Base-by-base conservation (phyloP, 2,797 vertebrate species). In the Silurus aristotelis region DNA sequence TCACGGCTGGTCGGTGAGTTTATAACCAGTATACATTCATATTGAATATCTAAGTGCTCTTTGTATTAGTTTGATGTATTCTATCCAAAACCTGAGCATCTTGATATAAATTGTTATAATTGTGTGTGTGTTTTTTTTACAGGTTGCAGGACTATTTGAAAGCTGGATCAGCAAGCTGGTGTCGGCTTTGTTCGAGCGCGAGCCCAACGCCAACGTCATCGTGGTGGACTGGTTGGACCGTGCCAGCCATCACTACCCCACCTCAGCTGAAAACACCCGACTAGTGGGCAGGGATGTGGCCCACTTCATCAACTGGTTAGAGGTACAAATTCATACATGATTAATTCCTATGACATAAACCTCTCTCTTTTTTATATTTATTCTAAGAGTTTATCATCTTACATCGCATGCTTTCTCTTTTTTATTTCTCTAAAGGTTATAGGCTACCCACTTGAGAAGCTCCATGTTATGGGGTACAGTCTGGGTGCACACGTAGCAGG, bases 61-160 rank as follows among this genome's bases (percentile, higher is more conserved):
- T 56, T 6, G 20, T 38, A 43, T 76, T 58, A 20, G 1, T 1
- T 19, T 58, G 3, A 27, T 6, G 52, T 77, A 6, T 38, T 13
- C 38, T n/a, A 20, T 3, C 3, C 58, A 61, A 77, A 12, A 56
- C 19, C 10, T 38, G 5, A 43, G 13, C 19, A 22, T 60, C 58
- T 22, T 77, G 5, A 1, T 2, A 61, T 43, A n/a, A 14, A 38
- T n/a, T 63, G 61, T 46, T 19, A 80, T 80, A 52, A 52, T 31
- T 1, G 13, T 71, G 12, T 66, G 12, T 10, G 6, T 52, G n/a
- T n/a, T n/a, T 52, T 52, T 52, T 63, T 22, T 87, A 86, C 70
- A 97, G 96, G 95, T 97, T 31, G 95, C 94, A 9, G 96, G 96
- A n/a, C 94, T 97, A 94, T 97, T 94, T 89, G 96, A 97, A 89